Evolutionary conservation across 2,797 vertebrate species (phyloP).

Genomic region (Hoplostethus mediterraneus): DNA sequence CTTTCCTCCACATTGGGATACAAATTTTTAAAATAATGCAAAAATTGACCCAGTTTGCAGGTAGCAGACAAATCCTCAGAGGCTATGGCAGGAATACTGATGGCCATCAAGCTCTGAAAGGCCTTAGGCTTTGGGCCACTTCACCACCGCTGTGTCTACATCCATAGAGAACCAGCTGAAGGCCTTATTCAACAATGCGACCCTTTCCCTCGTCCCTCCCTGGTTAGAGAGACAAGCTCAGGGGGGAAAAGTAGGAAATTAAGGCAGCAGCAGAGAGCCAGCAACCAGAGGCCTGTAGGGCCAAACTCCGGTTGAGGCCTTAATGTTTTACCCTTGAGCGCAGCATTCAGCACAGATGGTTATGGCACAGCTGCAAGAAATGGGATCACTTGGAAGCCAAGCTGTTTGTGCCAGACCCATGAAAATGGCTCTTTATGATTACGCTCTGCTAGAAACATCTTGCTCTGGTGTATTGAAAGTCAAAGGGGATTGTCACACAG

Average conservation of each 20-base stretch:
- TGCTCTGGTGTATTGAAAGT: constrained; percentile 55
- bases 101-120: constrained; percentile 78
- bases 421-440: constrained; percentile 73
- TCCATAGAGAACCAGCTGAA: constrained; percentile 43
- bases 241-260: constrained; percentile 56
- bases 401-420: constrained; percentile 67
- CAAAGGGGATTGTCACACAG: constrained; percentile 46
- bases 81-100: constrained; percentile 77
- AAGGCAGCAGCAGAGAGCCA: constrained; percentile 52
- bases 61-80: constrained; percentile 81
- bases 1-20: constrained; percentile 66
- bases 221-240: constrained; percentile 48
- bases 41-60: constrained; percentile 87
- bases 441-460: constrained; percentile 49
- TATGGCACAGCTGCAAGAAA: constrained; percentile 73
- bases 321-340: constrained; percentile 69
- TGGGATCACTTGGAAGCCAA: constrained; percentile 66
- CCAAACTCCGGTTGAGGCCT: constrained; percentile 57
- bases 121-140: constrained; percentile 69
- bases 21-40: constrained; percentile 86
- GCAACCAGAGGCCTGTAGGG: constrained; percentile 61
- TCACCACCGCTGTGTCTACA: constrained; percentile 51
- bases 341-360: constrained; percentile 70
- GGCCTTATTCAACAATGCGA: constrained; percentile 52
- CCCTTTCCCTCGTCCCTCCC: constrained; percentile 34